Evolutionary conservation across 2,113 vertebrate species (phyloP).

Genomic region (Paradisaea rubra): DNA sequence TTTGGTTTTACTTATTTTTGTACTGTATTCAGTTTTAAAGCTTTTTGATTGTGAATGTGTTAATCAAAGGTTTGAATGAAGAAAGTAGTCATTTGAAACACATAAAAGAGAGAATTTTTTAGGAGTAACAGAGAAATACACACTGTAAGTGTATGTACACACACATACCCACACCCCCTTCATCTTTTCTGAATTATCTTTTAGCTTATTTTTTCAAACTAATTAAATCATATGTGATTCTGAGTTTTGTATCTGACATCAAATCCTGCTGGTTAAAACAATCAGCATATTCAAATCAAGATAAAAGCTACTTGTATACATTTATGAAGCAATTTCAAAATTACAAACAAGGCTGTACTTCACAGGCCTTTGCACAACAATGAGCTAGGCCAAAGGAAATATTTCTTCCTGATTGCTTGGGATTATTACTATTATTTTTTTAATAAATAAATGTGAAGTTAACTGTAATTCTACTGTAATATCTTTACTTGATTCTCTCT

Average conservation of each 20-base stretch:
- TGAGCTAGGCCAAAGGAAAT: neutral
- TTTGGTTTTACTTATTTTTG: neutral
- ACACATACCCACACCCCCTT: neutral
- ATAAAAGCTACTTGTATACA: neutral
- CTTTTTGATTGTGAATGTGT: neutral
- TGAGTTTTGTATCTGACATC: slow-evolving; percentile 5
- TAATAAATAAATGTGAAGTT: slow-evolving; percentile 1
- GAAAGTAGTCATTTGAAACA: neutral
- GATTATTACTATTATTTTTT: neutral
- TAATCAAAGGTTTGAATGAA: neutral
- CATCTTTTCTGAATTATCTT: slow-evolving; percentile 8
- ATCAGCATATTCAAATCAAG: slow-evolving; percentile 1
- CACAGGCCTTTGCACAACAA: neutral
- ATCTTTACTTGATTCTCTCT: slow-evolving; percentile 71
- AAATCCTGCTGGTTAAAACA: slow-evolving; percentile 8
- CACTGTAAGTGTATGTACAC: neutral
- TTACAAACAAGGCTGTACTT: neutral
- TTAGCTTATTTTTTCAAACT: neutral
- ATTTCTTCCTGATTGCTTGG: slow-evolving; percentile 29
- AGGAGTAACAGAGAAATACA: neutral
- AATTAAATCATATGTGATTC: neutral
- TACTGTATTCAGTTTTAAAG: neutral
- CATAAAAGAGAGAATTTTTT: neutral
- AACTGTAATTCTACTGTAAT: slow-evolving; percentile 45
- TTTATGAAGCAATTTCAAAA: slow-evolving; percentile 25